Conservation (phyloP, 1,140 invertebrate species). For the Drosophila bocki region DNA sequence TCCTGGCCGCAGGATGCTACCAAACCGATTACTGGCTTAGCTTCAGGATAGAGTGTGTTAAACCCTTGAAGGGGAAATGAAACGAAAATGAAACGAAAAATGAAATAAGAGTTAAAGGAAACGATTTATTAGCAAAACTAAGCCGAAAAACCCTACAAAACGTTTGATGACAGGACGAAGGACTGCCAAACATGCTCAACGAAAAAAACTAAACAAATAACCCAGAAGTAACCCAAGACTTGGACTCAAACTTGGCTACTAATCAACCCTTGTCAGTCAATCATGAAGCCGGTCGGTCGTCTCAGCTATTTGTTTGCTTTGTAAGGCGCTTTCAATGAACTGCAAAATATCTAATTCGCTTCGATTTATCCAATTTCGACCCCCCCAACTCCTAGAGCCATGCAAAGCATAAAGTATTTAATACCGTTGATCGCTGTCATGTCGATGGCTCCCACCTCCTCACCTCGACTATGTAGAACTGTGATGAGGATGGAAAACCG, state of each 20-base stretch:
- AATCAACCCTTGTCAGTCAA: slow-evolving; percentile 68
- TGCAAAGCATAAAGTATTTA: slow-evolving; percentile 48
- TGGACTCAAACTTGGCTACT: slow-evolving; percentile 29
- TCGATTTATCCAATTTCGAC: slow-evolving; percentile 37
- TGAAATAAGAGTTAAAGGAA: not conserved
- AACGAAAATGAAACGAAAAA: slow-evolving; percentile 10
- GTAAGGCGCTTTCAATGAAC: slow-evolving; percentile 50
- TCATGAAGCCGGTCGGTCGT: slow-evolving; percentile 25
- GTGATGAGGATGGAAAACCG: slow-evolving; percentile 41
- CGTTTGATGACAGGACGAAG: slow-evolving; percentile 24
- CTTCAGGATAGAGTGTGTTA: not conserved
- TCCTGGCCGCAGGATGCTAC: slow-evolving; percentile 8
- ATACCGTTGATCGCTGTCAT: slow-evolving; percentile 65
- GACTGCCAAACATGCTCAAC: slow-evolving; percentile 33
- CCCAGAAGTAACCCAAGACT: not conserved
- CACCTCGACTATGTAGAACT: not conserved
- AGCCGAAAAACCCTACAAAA: slow-evolving; percentile 17
- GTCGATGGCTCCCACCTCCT: slow-evolving; percentile 7
- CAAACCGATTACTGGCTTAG: slow-evolving; percentile 2
- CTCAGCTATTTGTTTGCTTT: slow-evolving; percentile 7
- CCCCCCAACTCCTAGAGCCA: not conserved
- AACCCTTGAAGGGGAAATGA: slow-evolving; percentile 32
- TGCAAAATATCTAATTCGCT: slow-evolving; percentile 57
- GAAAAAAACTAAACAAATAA: slow-evolving; percentile 29
- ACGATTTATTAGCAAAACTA: slow-evolving; percentile 42